Evolutionary conservation across 2,888 invertebrate genomes (phyloP).

Genomic region (Drosophila stalkeri): DNA sequence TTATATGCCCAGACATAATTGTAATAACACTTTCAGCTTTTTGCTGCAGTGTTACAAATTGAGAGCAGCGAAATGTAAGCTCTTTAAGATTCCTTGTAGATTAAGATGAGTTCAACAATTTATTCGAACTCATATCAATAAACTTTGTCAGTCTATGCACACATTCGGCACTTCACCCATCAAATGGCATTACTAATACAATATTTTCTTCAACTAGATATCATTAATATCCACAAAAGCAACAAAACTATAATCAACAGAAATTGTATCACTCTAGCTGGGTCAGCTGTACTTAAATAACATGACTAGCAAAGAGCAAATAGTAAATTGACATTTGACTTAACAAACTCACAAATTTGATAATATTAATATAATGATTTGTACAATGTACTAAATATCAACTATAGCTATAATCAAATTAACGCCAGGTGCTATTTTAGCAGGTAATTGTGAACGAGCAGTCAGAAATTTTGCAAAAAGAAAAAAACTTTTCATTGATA

Average conservation of each 20-base stretch:
- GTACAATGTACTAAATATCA: neutral
- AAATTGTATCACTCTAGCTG: neutral
- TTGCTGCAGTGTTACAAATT: no score
- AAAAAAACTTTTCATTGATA: neutral
- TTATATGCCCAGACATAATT: no score
- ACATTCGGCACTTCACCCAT: neutral
- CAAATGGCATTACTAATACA: neutral
- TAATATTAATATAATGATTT: neutral
- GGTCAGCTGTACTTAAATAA: neutral
- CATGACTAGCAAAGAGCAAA: neutral
- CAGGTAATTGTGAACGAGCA: neutral
- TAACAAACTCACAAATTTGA: neutral
- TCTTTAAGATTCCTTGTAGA: no score
- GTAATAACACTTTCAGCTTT: no score
- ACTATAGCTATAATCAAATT: conserved; percentile 9
- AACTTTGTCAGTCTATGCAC: no score
- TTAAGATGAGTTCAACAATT: no score
- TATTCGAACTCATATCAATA: no score
- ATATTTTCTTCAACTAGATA: neutral
- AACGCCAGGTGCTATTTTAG: conserved; percentile 8
- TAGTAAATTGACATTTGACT: neutral
- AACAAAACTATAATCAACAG: neutral
- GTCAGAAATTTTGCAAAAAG: conserved; percentile 3
- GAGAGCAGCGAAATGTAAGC: no score
- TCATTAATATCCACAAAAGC: neutral